Percentiles rank a stretch among this genome's conserved stretches.
Conservation (phyloP, 2,888 invertebrate species). For the Toxonevra muliebris region DNA sequence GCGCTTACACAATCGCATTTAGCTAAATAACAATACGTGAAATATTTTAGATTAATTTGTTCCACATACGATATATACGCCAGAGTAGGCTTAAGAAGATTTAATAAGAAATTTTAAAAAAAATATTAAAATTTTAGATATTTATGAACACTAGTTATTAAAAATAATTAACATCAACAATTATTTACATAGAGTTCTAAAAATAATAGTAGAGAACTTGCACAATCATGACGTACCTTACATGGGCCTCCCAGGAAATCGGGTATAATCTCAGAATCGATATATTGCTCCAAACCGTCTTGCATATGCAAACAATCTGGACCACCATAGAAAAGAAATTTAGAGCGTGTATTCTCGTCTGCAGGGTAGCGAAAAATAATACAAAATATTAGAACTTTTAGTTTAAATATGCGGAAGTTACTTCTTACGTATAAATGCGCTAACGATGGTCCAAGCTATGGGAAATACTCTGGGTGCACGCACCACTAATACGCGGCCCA, state of each 20-base stretch:
- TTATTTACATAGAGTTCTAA: constrained; percentile 5
- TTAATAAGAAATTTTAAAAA: constrained; percentile 8
- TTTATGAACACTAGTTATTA: neutral
- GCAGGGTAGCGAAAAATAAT: constrained; percentile 38
- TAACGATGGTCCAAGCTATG: constrained; percentile 93
- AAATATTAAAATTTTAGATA: constrained; percentile 25
- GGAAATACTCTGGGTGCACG: constrained; percentile 94
- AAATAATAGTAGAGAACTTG: constrained; percentile 12
- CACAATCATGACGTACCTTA: constrained; percentile 69
- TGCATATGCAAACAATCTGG: constrained; percentile 82
- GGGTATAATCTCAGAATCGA: constrained; percentile 85
- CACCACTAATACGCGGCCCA: constrained; percentile 90
- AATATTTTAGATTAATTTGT: constrained; percentile 61
- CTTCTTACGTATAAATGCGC: constrained; percentile 86
- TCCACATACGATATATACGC: constrained; percentile 60
- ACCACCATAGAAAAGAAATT: constrained; percentile 91
- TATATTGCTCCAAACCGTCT: constrained; percentile 86
- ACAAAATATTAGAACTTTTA: too few relatives aligned
- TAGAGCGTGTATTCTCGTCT: constrained; percentile 92
- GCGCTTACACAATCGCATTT: constrained; percentile 65
- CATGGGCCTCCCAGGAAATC: constrained; percentile 93
- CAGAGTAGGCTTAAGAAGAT: constrained; percentile 48
- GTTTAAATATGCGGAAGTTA: too few relatives aligned
- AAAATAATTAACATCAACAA: neutral
- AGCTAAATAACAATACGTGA: constrained; percentile 64